Conservation (phyloP, 2,797 vertebrate genomes). For the Pelobates cultripes region DNA sequence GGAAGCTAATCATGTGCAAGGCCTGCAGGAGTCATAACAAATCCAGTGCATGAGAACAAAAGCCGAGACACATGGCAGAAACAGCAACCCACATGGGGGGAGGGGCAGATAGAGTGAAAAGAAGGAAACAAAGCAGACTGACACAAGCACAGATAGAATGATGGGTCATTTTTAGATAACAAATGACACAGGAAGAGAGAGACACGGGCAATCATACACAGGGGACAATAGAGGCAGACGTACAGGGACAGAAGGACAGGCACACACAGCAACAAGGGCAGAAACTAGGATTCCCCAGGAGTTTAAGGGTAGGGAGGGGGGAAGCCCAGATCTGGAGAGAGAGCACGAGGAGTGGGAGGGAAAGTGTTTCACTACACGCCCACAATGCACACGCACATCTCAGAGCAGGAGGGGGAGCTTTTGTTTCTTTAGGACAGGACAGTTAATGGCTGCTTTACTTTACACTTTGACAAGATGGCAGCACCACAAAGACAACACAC, state of each 20-base stretch:
- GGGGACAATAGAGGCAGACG: neutral
- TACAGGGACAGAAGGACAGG: neutral
- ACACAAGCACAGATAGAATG: too few relatives aligned
- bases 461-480: constrained; percentile 51
- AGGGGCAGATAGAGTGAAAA: neutral
- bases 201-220: constrained; percentile 1
- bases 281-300: too few relatives aligned
- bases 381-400: constrained; percentile 44
- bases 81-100: constrained; percentile 37
- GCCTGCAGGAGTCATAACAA: constrained; percentile 49
- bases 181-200: constrained; percentile 19
- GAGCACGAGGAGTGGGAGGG: constrained; percentile 27
- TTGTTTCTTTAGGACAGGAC: constrained; percentile 56
- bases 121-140: constrained; percentile 9
- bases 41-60: constrained; percentile 52
- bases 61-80: constrained; percentile 25
- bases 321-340: neutral
- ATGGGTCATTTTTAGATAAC: neutral
- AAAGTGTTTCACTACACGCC: constrained; percentile 30
- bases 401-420: constrained; percentile 21
- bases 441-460: constrained; percentile 54
- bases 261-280: too few relatives aligned
- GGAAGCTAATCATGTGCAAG: constrained; percentile 35
- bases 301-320: too few relatives aligned
- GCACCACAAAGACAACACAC: constrained; percentile 28